Percentiles rank a stretch among this genome's conserved stretches.
phyloP scores from a whole-genome alignment of 2,888 invertebrate genomes.

The Microplitis manilae region DNA sequence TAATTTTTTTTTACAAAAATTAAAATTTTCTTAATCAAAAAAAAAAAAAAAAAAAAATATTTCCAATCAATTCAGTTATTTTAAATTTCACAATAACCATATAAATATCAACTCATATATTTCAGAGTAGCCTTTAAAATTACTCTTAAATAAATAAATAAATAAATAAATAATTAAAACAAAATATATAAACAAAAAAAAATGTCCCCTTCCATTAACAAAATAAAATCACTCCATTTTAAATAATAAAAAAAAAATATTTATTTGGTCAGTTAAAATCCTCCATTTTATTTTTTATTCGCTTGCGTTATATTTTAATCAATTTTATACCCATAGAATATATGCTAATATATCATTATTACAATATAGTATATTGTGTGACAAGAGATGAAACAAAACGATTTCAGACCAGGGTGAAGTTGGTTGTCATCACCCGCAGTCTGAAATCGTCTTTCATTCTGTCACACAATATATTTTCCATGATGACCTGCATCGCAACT shows the following conservation, averaged over 20 bases:
- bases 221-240: background rate
- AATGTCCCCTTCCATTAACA: background rate
- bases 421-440: too few species aligned
- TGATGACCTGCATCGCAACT: too few species aligned
- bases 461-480: too few species aligned
- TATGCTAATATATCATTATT: slow-evolving; percentile 48
- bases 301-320: slow-evolving; percentile 19
- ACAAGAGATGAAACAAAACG: too few species aligned
- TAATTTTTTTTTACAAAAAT: too few species aligned
- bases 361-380: too few species aligned
- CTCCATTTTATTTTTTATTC: slow-evolving; percentile 39
- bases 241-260: background rate
- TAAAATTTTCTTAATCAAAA: too few species aligned
- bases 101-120: background rate
- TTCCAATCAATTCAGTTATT: too few species aligned
- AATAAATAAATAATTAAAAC: background rate
- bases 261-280: background rate
- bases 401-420: too few species aligned
- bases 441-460: too few species aligned
- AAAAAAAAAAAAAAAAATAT: too few species aligned
- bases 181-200: background rate
- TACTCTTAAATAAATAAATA: slow-evolving; percentile 11
- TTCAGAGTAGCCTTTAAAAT: background rate
- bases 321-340: slow-evolving; percentile 38
- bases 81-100: too few species aligned